Evolutionary conservation across 2,888 invertebrate species (phyloP), one percentile per base, ranked within the genome.

Genomic region (Drosophila melanocephala): DNA sequence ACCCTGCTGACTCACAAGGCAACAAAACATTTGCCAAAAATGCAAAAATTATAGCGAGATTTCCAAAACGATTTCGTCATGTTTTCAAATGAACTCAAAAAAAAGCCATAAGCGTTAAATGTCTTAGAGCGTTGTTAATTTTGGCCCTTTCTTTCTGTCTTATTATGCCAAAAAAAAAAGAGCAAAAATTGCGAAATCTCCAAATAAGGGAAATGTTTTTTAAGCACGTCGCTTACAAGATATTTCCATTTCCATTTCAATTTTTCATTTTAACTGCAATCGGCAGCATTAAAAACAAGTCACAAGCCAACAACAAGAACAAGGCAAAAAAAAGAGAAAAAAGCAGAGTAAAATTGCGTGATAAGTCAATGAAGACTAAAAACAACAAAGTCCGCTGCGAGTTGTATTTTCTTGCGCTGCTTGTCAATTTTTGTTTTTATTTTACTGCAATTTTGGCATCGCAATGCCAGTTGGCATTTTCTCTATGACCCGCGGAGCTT

Each of bases 211-310:
- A 74, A 81, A 79, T 79, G 88, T 74, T 77, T 79, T 79, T 82
- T 80, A 84, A 86, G 88, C 86, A 86, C 84, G 77, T 88, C 84
- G 79, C 72, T 84, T 81, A 85, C 77, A 79, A 83, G 77, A 68
- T 79, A 85, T 84, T 83, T 81, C 67, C 82, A 81, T 81, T 79
- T 74, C 64, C 66, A 75, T 81, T 79, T 74, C 65, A 63, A 75
- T 81, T 81, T 78, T 42, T 61, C 72, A 81, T 85, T 88, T 88
- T 83, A 81, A 83, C 76, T 85, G 86, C 86, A 85, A 79, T 85
- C 86, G 75, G 73, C 88, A 79, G 81, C 86, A 78, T 81, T 85
- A 78, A 85, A 64, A 64, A 71, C 79, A 75, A 77, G 83, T 78
- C 77, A 69, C 81, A 75, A 75, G 26, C 26, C 47, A 9, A 64